Evolutionary conservation across 2,797 vertebrate species (phyloP), one percentile per base, ranked within the genome.

Genomic region (Iguana delicatissima): DNA sequence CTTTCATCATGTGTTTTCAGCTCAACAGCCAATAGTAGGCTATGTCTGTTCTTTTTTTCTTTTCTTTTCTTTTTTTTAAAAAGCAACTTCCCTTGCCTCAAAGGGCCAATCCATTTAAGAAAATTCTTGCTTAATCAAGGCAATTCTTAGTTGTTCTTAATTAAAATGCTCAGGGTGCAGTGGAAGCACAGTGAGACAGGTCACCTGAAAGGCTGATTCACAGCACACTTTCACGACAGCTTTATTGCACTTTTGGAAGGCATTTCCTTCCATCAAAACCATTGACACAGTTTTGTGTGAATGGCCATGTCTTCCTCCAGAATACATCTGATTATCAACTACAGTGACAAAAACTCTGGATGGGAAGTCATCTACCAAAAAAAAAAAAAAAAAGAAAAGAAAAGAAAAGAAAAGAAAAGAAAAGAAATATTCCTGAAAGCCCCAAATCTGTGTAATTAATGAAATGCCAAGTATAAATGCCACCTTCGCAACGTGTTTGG

Each of bases 301-400:
- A 35, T 26, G 57, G 38, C 86, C 89, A 92, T 86, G 38, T 59
- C 84, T 91, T 94, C 59, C 86, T 83, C 26, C 73, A 89, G 86
- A 32, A 26, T 12, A 38, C 32, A 86, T 87, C 89, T 59, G 50
- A 74, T 77, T 64, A 84, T 92, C 92, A 59, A 83, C 22, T 29
- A 29, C 38, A 50, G n/a, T 20, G 20, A 84, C 35, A 62, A 57
- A 50, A 69, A 10, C 24, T 86, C 22, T 86, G 72, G 52, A 18
- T 59, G 38, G 38, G n/a, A 69, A 69, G 29, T 29, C 26, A 67
- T 1, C 64, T 67, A 64, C 62, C 24, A 57, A 57, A 57, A 57
- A 57, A 57, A 14, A 57, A 57, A 57, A 57, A 6, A 57, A 57
- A 14, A 24, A 6, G 5, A 24, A 64, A 13, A 4, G n/a, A 57